These are phyloP conservation scores for Xylophagus ater DNA, from an alignment of 2,888 invertebrate species.

Conservation along the genomic window DNA sequence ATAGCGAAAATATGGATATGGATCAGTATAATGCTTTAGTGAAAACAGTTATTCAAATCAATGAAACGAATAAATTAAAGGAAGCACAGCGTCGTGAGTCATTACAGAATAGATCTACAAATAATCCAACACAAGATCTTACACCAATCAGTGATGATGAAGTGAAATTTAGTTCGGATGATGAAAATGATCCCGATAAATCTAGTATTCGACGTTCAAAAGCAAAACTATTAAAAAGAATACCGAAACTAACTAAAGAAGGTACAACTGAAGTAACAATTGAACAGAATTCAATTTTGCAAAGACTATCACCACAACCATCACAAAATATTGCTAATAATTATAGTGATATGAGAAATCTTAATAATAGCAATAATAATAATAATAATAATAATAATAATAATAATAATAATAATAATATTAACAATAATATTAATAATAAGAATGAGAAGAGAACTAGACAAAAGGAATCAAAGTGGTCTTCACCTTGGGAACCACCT, in stretches of 20 bases:
- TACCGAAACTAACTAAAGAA: conserved; percentile 35
- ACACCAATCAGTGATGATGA: conserved; percentile 28
- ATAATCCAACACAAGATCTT: conserved; percentile 8
- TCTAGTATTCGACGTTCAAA: conserved; percentile 12
- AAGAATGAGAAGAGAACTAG: conserved; percentile 10
- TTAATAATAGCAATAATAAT: too few relatives aligned
- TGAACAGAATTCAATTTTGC: conserved; percentile 16
- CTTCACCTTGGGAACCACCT: conserved; percentile 13
- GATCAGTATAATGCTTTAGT: conserved; percentile 65
- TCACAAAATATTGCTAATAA: conserved; percentile 9
- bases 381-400: too few relatives aligned
- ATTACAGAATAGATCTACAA: conserved; percentile 26
- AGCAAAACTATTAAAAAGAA: conserved; percentile 32
- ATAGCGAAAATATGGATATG: conserved; percentile 60
- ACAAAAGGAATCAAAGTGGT: conserved; percentile 16
- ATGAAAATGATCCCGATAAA: conserved; percentile 39
- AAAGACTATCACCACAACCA: conserved; percentile 14
- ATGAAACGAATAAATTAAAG: conserved; percentile 60
- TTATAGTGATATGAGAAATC: conserved; percentile 1
- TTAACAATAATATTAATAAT: conserved; percentile 2
- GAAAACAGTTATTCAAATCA: conserved; percentile 65
- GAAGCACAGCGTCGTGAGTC: conserved; percentile 65
- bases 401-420: too few relatives aligned
- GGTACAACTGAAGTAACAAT: conserved; percentile 4
- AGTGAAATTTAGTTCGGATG: conserved; percentile 20